Base-by-base conservation (phyloP, 2,888 invertebrate species). In the Ichneumoninae sp. region DNA sequence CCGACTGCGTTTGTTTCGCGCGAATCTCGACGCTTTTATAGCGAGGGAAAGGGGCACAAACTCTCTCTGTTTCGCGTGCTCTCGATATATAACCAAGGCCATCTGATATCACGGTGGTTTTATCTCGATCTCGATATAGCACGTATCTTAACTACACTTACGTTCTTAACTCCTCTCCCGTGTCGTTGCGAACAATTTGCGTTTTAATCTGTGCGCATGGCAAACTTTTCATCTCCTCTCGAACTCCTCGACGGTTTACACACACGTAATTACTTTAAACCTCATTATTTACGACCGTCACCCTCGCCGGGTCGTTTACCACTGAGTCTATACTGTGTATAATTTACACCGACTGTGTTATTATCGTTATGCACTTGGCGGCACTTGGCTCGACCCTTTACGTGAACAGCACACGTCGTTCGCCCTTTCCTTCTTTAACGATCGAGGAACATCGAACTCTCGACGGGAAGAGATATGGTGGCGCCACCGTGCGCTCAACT, bases 31-130 rank as follows among this genome's bases (percentile, higher is more conserved):
- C 66, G 82, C 78, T 75, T 78, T 82, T 81, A 74, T 84, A 75
- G 54, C 50, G 36, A n/a, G 19, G 44, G 40, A 75, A 69, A 75
- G 22, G 13, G 44, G 44, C 30, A 16, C 62, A 30, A 62, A 62
- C 30, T 62, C 19, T 62, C 65, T 40, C 44, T 81, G 44, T 57
- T 33, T 75, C 82, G 82, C 77, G 84, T 78, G 82, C 57, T 82
- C 75, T 71, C 84, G 79, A 82, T 82, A n/a, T 19, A 84, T 44
- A 79, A 52, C 75, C 82, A 82, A 84, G 84, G 84, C 82, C 82
- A 83, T 76, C 75, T 54, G 52, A 54, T 74, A 79, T 82, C 69
- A 40, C 80, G 57, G 13, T 71, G 66, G 13, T 71, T 76, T 71
- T 30, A 70, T 65, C 69, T 70, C 62, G 52, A 72, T 72, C 72